These are phyloP conservation scores for Apaloderma vittatum DNA, from an alignment of 2,113 vertebrate species.

Conservation along the genomic window DNA sequence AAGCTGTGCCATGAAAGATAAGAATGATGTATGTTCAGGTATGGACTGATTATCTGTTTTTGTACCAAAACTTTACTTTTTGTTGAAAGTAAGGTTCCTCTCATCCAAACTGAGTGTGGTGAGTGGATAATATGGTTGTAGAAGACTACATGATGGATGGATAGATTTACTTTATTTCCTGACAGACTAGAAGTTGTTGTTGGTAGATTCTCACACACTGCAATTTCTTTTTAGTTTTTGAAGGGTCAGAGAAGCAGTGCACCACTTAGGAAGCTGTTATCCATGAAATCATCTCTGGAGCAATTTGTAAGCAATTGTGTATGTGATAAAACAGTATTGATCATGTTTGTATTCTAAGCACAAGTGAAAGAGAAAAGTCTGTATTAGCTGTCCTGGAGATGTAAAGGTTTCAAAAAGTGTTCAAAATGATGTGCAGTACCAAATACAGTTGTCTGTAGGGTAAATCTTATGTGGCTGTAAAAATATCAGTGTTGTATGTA, in stretches of 20 bases:
- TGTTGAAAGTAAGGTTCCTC: background rate
- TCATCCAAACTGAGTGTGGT: background rate
- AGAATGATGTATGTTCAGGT: background rate
- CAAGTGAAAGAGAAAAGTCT: background rate
- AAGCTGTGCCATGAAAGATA: background rate
- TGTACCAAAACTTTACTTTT: background rate
- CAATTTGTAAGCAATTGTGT: background rate
- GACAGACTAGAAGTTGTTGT: background rate
- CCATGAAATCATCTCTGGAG: background rate
- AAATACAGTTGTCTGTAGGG: background rate
- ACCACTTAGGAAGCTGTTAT: background rate
- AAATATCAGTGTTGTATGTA: background rate
- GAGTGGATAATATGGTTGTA: background rate
- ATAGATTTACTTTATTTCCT: background rate
- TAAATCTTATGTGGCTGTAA: accelerated
- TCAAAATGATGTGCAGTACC: background rate
- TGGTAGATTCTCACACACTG: background rate
- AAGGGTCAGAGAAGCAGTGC: background rate
- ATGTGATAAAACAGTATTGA: background rate
- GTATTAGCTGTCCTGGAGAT: background rate
- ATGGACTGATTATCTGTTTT: background rate
- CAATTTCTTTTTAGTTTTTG: background rate
- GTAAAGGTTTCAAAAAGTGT: background rate
- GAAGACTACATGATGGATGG: background rate
- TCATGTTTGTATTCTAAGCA: background rate